Percentiles rank a stretch among this genome's conserved stretches.
Evolutionary conservation across 2,113 vertebrate species (phyloP).

Genomic region (Scolopax mira): DNA sequence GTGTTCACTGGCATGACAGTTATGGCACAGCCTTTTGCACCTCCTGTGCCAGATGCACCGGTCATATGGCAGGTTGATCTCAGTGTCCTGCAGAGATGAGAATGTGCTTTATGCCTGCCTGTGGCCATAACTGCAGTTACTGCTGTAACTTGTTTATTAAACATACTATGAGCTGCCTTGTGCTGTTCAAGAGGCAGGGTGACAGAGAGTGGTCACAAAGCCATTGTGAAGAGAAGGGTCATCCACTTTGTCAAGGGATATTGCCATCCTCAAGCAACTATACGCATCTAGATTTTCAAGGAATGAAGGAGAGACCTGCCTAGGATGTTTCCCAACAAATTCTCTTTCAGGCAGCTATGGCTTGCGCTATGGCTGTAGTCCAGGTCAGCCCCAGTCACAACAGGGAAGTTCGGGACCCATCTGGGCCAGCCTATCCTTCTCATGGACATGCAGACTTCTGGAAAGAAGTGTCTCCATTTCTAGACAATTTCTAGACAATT

Average conservation of each 20-base stretch:
- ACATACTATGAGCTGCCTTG: background rate
- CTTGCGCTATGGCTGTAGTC: fast-evolving
- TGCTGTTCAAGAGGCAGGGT: background rate
- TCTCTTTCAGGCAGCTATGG: background rate
- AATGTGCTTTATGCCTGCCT: background rate
- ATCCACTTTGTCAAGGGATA: no score
- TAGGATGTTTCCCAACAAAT: background rate
- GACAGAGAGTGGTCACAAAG: background rate
- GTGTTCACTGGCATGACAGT: background rate
- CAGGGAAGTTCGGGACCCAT: background rate
- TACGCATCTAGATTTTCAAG: background rate
- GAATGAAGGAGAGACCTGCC: background rate
- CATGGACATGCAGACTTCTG: background rate
- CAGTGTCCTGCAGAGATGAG: background rate
- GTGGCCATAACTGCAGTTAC: no score
- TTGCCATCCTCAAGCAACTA: background rate
- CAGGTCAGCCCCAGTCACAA: background rate
- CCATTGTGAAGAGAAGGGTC: background rate
- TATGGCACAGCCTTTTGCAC: background rate
- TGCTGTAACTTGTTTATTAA: background rate
- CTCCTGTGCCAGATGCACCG: background rate
- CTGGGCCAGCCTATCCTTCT: background rate
- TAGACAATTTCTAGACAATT: no score
- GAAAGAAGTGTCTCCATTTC: background rate
- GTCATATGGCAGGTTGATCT: background rate